phyloP scores from a whole-genome alignment of 92 coral and sea anemone species.

The Phenganax stokvisi region DNA sequence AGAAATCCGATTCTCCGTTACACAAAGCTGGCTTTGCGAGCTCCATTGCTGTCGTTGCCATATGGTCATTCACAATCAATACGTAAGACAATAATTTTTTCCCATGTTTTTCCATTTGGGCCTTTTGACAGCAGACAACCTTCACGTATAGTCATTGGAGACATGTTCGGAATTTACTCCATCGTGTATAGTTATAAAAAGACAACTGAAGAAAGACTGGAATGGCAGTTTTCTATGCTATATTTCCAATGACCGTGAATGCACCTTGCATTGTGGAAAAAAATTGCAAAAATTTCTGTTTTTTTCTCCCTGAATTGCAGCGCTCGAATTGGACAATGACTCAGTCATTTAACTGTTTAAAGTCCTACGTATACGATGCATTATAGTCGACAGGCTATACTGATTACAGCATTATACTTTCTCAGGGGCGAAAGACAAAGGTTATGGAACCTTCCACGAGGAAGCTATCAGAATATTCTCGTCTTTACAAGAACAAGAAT shows the following conservation, averaged over 20 bases:
- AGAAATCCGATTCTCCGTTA: conserved; percentile 88
- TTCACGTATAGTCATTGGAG: too few relatives aligned
- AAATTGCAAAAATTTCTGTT: too few relatives aligned
- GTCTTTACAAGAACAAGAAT: conserved; percentile 91
- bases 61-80: conserved; percentile 92
- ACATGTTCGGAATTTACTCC: too few relatives aligned
- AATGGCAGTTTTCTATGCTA: too few relatives aligned
- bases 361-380: neutral
- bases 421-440: conserved; percentile 95
- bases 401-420: neutral
- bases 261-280: too few relatives aligned
- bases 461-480: conserved; percentile 92
- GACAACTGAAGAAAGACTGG: too few relatives aligned
- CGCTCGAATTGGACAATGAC: neutral
- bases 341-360: neutral
- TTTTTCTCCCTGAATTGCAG: too few relatives aligned
- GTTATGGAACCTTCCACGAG: conserved; percentile 94
- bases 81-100: conserved; percentile 52
- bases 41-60: conserved; percentile 90
- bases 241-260: too few relatives aligned
- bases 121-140: too few relatives aligned
- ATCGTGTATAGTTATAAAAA: too few relatives aligned
- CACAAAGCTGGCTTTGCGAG: conserved; percentile 80
- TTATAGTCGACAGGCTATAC: neutral
- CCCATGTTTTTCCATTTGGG: too few relatives aligned